Evolutionary conservation across 2,797 vertebrate species (phyloP).

Genomic region (Bradypodion pumilum): DNA sequence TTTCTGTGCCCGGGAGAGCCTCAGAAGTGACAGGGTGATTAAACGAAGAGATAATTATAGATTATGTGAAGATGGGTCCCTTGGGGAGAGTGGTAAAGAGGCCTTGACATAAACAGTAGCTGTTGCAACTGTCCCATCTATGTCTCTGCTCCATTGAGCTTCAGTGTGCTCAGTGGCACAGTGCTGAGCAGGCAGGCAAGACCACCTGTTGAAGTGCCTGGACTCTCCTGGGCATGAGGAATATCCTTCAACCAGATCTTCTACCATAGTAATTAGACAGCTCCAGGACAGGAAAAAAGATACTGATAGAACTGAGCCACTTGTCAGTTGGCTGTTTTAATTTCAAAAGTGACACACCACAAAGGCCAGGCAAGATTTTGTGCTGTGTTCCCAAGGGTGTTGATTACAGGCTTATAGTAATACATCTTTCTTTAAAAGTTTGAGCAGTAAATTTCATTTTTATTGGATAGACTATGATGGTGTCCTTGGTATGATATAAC

Average conservation of each 20-base stretch:
- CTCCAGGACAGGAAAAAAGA: not conserved
- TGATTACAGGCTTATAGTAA: not conserved
- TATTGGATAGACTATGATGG: not conserved
- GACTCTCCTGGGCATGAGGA: slow-evolving; percentile 22
- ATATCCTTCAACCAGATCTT: not conserved
- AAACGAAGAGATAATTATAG: slow-evolving; percentile 93
- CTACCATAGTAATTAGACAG: slow-evolving; percentile 14
- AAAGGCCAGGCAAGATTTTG: slow-evolving; percentile 1
- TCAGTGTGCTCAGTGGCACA: not conserved
- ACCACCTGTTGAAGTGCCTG: slow-evolving; percentile 68
- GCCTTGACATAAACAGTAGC: slow-evolving; percentile 76
- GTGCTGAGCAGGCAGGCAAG: slow-evolving; percentile 52
- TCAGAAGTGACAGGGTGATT: slow-evolving; percentile 89
- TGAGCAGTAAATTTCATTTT: too few relatives aligned
- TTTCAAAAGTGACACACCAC: slow-evolving; percentile 25
- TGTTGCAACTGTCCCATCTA: slow-evolving; percentile 60
- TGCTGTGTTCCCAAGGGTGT: fast-evolving
- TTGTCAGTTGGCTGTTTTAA: slow-evolving; percentile 20
- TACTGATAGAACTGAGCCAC: slow-evolving; percentile 1
- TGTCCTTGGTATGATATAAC: not conserved
- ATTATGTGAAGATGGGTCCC: slow-evolving; percentile 84
- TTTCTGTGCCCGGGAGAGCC: slow-evolving; percentile 82
- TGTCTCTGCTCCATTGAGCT: slow-evolving; percentile 53
- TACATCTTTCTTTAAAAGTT: not conserved
- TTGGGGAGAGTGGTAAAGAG: slow-evolving; percentile 71